These are phyloP conservation scores for Odocoileus hemionus DNA, from an alignment of 2,113 vertebrate genomes.

Conservation along the genomic window DNA sequence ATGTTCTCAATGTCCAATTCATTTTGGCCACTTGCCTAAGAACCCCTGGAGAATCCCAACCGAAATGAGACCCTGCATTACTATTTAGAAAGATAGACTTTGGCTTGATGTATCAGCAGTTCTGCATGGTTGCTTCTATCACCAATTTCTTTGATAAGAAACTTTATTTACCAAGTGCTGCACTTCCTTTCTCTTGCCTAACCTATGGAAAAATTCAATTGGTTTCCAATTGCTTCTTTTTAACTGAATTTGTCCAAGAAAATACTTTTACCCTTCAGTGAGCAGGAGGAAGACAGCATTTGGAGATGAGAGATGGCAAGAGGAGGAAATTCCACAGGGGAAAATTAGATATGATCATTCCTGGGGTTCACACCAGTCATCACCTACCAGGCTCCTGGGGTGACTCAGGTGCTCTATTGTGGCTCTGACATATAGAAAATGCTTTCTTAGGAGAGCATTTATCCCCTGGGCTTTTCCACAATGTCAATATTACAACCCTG, in stretches of 20 bases:
- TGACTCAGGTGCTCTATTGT: not conserved
- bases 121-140: constrained; percentile 16
- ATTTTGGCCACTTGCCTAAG: constrained; percentile 20
- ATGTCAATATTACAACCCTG: not conserved
- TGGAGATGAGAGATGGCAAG: not conserved
- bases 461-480: not conserved
- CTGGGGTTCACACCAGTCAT: not conserved
- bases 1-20: not conserved
- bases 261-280: constrained; percentile 34
- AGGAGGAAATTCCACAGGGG: not conserved
- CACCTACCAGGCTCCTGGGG: not conserved
- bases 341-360: not conserved
- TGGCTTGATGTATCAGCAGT: not conserved
- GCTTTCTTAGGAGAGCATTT: not conserved
- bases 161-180: not conserved
- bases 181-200: not conserved
- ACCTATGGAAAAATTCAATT: not conserved
- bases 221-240: constrained; percentile 8
- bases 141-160: constrained; percentile 21
- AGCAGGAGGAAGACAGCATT: constrained; percentile 9
- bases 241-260: constrained; percentile 37
- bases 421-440: not conserved
- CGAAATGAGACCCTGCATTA: not conserved
- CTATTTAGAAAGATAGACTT: constrained; percentile 19
- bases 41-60: not conserved